These are phyloP conservation scores for Cyanoramphus novaezelandiae DNA, from an alignment of 2,113 vertebrate genomes.

Conservation along the genomic window DNA sequence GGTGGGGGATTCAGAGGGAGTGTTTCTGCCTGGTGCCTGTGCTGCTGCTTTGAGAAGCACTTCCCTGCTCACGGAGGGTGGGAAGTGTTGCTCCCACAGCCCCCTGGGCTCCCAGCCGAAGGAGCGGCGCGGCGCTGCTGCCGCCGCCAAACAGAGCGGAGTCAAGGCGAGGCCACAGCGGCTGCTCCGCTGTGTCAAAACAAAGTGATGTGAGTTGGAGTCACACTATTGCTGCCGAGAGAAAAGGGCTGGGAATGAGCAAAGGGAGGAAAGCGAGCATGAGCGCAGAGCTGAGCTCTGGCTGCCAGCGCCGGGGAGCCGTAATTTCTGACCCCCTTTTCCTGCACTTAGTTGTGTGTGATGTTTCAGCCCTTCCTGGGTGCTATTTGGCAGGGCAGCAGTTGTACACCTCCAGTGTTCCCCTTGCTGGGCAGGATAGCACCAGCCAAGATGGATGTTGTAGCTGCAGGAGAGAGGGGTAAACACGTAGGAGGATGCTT, in stretches of 20 bases:
- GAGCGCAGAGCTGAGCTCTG: not conserved
- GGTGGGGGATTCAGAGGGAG: not conserved
- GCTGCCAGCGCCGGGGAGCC: not conserved
- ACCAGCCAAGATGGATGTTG: not conserved
- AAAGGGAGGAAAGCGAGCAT: not conserved
- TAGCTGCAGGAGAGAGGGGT: not conserved
- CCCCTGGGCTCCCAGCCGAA: not conserved
- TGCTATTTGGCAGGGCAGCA: not conserved
- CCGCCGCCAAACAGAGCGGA: not conserved
- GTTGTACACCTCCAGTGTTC: fast-evolving
- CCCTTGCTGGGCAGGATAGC: not conserved
- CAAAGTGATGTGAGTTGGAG: slow-evolving; percentile 23
- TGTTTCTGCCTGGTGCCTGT: not conserved
- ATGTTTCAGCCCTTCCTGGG: not conserved
- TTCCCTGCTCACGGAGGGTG: not conserved
- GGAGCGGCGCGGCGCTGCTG: not conserved
- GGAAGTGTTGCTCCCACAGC: not conserved
- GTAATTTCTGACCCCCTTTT: not conserved
- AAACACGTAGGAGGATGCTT: not conserved
- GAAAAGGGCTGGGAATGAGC: slow-evolving; percentile 41
- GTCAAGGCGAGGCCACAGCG: not conserved
- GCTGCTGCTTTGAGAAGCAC: slow-evolving; percentile 2
- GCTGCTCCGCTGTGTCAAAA: slow-evolving; percentile 21
- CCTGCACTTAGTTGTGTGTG: not conserved
- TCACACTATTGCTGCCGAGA: not conserved